Conservation (phyloP, 2,797 vertebrate species). For the Leptatherina wallacei region DNA sequence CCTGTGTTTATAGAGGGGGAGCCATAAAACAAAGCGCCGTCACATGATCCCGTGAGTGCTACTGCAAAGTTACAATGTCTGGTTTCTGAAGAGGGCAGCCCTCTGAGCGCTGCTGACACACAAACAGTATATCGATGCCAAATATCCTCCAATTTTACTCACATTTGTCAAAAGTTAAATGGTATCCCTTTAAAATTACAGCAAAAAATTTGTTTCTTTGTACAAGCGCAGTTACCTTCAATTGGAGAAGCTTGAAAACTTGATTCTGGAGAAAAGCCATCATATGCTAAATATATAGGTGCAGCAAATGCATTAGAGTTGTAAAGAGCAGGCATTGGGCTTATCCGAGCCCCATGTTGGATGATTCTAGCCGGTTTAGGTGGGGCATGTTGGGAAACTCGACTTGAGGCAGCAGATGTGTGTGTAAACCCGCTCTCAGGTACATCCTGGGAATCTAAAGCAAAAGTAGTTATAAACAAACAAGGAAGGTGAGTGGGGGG, state of each 20-base stretch:
- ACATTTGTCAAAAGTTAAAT: too few species aligned
- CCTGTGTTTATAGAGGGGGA: too few species aligned
- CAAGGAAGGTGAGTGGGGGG: fast-evolving
- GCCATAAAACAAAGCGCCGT: too few species aligned
- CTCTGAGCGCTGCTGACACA: too few species aligned
- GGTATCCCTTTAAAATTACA: too few species aligned
- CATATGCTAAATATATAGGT: neutral
- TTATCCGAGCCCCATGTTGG: neutral
- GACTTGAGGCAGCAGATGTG: neutral
- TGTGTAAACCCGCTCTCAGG: neutral
- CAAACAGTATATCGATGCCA: too few species aligned
- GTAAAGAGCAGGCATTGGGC: neutral
- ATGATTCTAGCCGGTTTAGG: fast-evolving
- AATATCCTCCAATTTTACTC: too few species aligned
- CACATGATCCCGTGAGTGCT: too few species aligned
- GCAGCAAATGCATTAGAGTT: neutral
- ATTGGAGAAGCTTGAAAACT: neutral
- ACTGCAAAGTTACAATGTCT: too few species aligned
- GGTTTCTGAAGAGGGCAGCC: too few species aligned
- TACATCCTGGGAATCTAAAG: neutral
- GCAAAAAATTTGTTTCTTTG: too few species aligned
- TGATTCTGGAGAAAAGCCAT: neutral
- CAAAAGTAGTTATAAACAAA: neutral
- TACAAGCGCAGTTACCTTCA: conserved; percentile 9
- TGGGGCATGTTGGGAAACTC: neutral